Base-by-base conservation (phyloP, 2,888 invertebrate species). In the Oscheius sp. region DNA sequence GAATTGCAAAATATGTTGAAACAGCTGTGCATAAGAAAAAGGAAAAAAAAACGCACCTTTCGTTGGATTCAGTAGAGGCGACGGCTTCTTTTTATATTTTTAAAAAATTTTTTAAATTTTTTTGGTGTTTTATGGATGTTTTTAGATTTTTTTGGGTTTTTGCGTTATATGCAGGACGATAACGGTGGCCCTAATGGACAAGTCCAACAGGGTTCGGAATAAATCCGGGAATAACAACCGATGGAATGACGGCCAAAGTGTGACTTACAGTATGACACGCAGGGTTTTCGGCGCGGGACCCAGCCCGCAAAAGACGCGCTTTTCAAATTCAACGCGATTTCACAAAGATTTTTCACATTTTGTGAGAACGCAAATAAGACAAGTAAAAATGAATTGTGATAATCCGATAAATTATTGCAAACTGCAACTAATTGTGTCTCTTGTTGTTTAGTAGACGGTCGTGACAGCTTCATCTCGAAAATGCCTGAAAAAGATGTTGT, bases 81-180 rank as follows among this genome's bases (percentile, higher is more conserved):
- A 52, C 66, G 66, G 71, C 72, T 78, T 73, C 46, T 71, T 79
- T 79, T 79, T 75, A 23, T 61, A 58, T n/a, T 79, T 79, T 79
- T 76, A 53, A 16, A 68, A 78, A 64, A 23, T 68, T 76, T 76
- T 81, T 61, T 58, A 73, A 53, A 55, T 72, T 78, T 80, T 80
- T 75, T 63, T 75, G 27, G 63, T 61, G 52, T 35, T 63, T 77
- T 68, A 16, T 16, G 59, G 49, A 18, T 25, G 70, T 76, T 75
- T 75, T 69, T 56, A 73, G 56, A 73, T 73, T 69, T 75, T 76
- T 76, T 66, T 69, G 73, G 69, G 61, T 74, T 74, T 71, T 76
- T 76, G 61, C 21, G 76, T 66, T 70, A 70, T 75, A 52, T 70
- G 72, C 69, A 73, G 73, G 58, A 73, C 27, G 49, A 52, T 49